Conservation (phyloP, 2,113 vertebrate species). For the Lagopus leucura region DNA sequence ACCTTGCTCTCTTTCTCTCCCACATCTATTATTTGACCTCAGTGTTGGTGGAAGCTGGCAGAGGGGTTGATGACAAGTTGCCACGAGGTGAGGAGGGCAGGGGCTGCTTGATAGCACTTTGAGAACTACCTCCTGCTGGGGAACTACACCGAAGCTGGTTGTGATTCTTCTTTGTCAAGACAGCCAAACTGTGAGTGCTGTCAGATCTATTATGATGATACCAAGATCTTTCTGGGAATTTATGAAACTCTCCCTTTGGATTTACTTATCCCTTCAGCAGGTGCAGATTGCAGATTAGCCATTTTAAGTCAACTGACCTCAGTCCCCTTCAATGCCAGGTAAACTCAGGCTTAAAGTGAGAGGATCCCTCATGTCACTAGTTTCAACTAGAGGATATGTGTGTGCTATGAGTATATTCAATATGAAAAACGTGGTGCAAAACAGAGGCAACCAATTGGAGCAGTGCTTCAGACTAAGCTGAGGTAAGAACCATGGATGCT, state of each 20-base stretch:
- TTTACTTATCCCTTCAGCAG: slow-evolving; percentile 35
- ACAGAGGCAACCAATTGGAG: background rate
- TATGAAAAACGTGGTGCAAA: background rate
- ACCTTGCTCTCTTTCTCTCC: background rate
- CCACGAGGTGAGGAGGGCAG: background rate
- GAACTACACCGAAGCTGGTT: background rate
- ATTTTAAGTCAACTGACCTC: slow-evolving; percentile 36
- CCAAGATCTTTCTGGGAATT: slow-evolving; percentile 3
- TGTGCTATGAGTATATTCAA: background rate
- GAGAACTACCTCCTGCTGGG: background rate
- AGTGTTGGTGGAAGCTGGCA: background rate
- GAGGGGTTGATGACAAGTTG: background rate
- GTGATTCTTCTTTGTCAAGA: background rate
- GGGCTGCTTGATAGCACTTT: background rate
- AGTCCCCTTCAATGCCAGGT: background rate
- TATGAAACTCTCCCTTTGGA: background rate
- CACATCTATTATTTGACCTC: background rate
- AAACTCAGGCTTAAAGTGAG: slow-evolving; percentile 5
- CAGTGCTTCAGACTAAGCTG: background rate
- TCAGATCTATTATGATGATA: slow-evolving; percentile 28
- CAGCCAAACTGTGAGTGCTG: slow-evolving; percentile 12
- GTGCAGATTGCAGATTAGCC: slow-evolving; percentile 19
- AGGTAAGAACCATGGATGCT: background rate
- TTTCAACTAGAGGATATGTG: background rate
- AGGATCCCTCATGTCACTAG: background rate